A percentile compares a stretch with the other conserved stretches of the same genome.
Evolutionary conservation across 1,140 invertebrate species (phyloP).

Genomic region (Heliothis subflexa): DNA sequence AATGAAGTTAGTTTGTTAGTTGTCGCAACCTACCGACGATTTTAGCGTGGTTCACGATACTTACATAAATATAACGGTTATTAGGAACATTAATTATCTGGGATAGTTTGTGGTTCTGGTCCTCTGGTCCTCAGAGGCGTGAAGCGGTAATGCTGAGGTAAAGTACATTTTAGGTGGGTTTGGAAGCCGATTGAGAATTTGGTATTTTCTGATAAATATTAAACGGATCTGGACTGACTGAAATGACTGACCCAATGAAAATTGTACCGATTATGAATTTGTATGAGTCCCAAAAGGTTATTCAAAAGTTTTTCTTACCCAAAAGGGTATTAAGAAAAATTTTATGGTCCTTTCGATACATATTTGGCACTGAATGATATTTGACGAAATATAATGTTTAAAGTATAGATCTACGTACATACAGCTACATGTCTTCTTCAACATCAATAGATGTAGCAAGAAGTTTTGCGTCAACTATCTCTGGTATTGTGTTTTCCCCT

Average conservation of each 20-base stretch:
- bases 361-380: no score
- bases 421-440: not conserved
- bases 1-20: conserved; percentile 80
- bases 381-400: no score
- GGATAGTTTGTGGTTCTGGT: not conserved
- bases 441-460: not conserved
- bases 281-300: not conserved
- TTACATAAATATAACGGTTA: conserved; percentile 14
- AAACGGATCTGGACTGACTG: no score
- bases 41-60: conserved; percentile 54
- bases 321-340: no score
- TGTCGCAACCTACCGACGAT: conserved; percentile 62
- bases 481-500: not conserved
- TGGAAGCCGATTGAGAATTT: no score
- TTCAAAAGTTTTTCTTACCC: no score
- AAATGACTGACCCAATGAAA: no score
- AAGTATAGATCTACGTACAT: no score
- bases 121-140: not conserved
- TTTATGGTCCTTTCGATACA: no score
- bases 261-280: not conserved
- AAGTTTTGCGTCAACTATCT: not conserved
- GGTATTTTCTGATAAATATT: no score
- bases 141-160: no score
- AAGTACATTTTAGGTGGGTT: no score
- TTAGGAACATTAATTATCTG: not conserved